A percentile compares a stretch with the other conserved stretches of the same genome.
Conservation (phyloP, 2,113 vertebrate species). For the Hiodon tergisus region DNA sequence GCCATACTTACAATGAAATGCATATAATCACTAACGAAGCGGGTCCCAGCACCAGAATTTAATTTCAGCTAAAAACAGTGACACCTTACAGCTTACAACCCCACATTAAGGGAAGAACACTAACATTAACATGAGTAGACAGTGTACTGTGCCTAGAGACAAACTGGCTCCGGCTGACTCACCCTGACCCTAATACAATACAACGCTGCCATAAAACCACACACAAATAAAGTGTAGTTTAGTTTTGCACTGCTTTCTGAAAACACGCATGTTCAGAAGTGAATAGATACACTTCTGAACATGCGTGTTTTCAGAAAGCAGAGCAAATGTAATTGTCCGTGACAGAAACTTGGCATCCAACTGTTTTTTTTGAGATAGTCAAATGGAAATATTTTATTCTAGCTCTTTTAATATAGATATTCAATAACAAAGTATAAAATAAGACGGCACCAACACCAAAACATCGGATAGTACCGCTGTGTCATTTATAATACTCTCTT, state of each 20-base stretch:
- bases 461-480: no score
- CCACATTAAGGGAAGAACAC: slow-evolving; percentile 35
- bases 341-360: background rate
- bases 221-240: background rate
- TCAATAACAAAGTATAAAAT: no score
- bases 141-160: slow-evolving; percentile 18
- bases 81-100: no score
- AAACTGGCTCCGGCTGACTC: slow-evolving; percentile 33
- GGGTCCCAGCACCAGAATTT: no score
- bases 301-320: slow-evolving; percentile 5
- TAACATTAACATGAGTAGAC: slow-evolving; percentile 43
- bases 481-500: no score
- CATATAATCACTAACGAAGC: slow-evolving; percentile 3
- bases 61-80: no score
- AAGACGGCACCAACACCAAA: no score
- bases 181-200: slow-evolving; percentile 40
- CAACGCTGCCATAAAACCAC: slow-evolving; percentile 38
- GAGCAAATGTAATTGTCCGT: background rate
- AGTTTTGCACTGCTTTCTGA: background rate
- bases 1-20: slow-evolving; percentile 34
- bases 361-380: background rate
- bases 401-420: no score
- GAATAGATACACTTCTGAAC: background rate
- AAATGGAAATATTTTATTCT: no score
- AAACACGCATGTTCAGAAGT: background rate